phyloP scores from a whole-genome alignment of 2,113 vertebrate species.

The Ptilonorhynchus violaceus region DNA sequence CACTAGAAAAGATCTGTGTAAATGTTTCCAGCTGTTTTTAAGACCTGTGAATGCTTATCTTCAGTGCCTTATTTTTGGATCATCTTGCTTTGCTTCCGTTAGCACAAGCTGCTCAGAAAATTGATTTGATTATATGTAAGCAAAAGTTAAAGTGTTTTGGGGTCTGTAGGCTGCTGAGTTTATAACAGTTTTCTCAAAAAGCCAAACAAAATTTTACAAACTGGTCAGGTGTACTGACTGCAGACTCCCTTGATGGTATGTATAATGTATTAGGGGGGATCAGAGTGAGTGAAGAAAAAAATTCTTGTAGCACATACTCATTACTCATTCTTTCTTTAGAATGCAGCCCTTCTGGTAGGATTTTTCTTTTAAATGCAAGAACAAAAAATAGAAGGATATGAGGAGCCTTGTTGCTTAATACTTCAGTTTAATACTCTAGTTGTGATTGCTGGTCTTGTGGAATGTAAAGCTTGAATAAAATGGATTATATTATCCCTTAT shows the following conservation, averaged over 20 bases:
- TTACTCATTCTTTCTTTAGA: not conserved
- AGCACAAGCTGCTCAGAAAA: not conserved
- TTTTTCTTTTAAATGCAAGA: not conserved
- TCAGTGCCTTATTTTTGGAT: not conserved
- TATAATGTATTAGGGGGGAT: not conserved
- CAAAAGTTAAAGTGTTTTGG: not conserved
- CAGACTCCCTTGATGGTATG: not conserved
- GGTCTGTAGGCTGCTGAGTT: not conserved
- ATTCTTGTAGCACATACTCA: not conserved
- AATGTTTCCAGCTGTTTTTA: not conserved
- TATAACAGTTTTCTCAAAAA: not conserved
- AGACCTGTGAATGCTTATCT: not conserved
- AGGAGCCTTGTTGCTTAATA: not conserved
- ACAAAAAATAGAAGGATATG: not conserved
- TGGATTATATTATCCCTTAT: constrained; percentile 55
- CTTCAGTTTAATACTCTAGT: constrained; percentile 9
- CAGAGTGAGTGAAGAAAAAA: not conserved
- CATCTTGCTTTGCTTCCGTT: not conserved
- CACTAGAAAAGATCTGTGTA: not conserved
- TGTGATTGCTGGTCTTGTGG: constrained; percentile 38
- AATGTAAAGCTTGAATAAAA: constrained; percentile 61
- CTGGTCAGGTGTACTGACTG: not conserved
- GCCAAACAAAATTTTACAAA: not conserved
- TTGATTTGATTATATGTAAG: not conserved
- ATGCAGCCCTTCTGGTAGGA: not conserved